Evolutionary conservation across 2,888 invertebrate species (phyloP), one percentile per base, ranked within the genome.

Genomic region (Actias luna): DNA sequence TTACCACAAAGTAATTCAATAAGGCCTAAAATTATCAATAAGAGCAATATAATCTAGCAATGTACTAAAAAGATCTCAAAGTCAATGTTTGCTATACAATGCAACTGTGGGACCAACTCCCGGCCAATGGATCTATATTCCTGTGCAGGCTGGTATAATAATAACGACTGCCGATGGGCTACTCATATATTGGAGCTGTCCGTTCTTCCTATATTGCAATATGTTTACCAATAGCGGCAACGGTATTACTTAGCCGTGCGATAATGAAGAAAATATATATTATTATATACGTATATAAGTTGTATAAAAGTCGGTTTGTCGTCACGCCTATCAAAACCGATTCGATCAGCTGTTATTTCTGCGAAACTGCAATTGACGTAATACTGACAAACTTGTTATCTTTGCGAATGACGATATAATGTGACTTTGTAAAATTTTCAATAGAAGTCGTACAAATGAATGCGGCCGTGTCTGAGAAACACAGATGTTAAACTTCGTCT

Each of bases 401-500:
- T 39, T 63, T 55, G 39, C 52, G 52, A 29, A 59, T 55, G 39
- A 63, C 59, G 59, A 63, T 39, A 59, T 29, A 50, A 22, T 25
- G 55, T 22, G 36, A 39, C 31, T 59, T 59, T 29, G 36, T 16
- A 59, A 55, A 10, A 14, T 39, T 14, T 58, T 62, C 57, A 42
- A 62, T 42, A 16, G 5, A 61, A 61, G 33, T 22, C 18, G 52
- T 52, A 55, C 16, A 55, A 63, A 52, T 29, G 52, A 63, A 52
- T 29, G 52, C 46, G 16, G 2, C 8, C 18, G 52, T n/a, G 29
- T 55, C 63, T 39, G 52, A 50, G 52, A 76, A 76, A 67, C 67
- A 70, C 79, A 79, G 73, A 73, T 78, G 77, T 74, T 72, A 62
- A 61, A 70, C 69, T 68, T 72, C 71, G 65, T 71, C 67, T 70